Conservation (phyloP, 2,113 vertebrate genomes). For the Menidia beryllina region DNA sequence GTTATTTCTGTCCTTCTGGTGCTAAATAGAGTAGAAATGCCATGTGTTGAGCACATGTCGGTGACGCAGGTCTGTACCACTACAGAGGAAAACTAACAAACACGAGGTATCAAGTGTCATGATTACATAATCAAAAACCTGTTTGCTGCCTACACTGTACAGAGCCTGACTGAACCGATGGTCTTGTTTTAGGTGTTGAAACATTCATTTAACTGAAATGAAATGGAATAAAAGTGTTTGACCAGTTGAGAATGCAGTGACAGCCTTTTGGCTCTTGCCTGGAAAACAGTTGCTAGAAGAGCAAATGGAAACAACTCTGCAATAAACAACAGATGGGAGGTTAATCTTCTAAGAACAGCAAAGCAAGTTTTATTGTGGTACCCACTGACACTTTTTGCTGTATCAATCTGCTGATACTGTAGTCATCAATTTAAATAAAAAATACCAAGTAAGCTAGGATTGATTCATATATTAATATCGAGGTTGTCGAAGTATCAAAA, state of each 20-base stretch:
- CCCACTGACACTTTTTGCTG: slow-evolving; percentile 4
- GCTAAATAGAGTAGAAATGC: slow-evolving; percentile 46
- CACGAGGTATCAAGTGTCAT: slow-evolving; percentile 1
- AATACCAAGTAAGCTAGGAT: background rate
- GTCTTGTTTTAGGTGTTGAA: background rate
- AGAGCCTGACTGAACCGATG: background rate
- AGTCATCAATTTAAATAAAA: slow-evolving; percentile 7
- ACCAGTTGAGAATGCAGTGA: slow-evolving; percentile 37
- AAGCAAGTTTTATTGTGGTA: slow-evolving; percentile 46
- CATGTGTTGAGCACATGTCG: slow-evolving; percentile 69
- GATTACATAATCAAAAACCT: slow-evolving; percentile 21
- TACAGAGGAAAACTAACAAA: slow-evolving; percentile 30
- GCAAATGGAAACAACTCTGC: slow-evolving; percentile 44
- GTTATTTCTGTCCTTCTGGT: slow-evolving; percentile 41
- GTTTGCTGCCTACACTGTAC: background rate
- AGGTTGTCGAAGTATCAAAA: too few species aligned
- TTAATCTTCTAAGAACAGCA: slow-evolving; percentile 50
- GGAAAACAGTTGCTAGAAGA: slow-evolving; percentile 31
- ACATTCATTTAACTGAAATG: background rate
- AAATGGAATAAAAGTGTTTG: slow-evolving; percentile 12
- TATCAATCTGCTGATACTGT: slow-evolving; percentile 18
- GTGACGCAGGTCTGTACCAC: slow-evolving; percentile 3
- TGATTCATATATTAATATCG: too few species aligned
- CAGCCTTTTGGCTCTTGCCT: slow-evolving; percentile 30
- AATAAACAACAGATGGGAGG: slow-evolving; percentile 67